These are phyloP conservation scores for Heptranchias perlo DNA, from an alignment of 2,113 vertebrate species.

Conservation along the genomic window DNA sequence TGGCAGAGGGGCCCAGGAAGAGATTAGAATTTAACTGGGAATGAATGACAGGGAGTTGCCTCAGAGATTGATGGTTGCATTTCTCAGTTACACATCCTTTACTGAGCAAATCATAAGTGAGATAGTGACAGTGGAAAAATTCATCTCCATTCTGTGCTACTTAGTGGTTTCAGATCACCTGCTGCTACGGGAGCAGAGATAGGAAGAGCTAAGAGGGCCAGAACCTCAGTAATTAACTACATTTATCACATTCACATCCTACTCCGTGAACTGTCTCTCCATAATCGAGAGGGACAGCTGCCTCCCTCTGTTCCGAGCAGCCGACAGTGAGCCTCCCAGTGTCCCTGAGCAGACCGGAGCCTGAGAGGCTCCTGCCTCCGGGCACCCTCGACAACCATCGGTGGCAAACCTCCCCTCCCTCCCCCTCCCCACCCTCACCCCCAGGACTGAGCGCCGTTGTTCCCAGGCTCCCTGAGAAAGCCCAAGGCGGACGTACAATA, in stretches of 20 bases:
- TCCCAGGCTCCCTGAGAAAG: background rate
- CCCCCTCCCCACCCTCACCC: background rate
- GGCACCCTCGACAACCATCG: too few relatives aligned
- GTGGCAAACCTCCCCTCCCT: background rate
- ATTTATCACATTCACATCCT: constrained; percentile 9
- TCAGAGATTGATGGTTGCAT: background rate
- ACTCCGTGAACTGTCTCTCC: background rate
- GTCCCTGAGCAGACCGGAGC: background rate
- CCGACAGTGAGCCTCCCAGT: background rate
- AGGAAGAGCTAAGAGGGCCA: constrained; percentile 11
- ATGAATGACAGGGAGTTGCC: background rate
- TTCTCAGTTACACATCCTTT: background rate
- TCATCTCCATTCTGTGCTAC: constrained; percentile 17
- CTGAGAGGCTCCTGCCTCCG: background rate
- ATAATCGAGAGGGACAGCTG: background rate
- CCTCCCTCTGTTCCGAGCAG: background rate
- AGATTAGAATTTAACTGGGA: constrained; percentile 18
- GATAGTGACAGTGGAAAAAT: constrained; percentile 14
- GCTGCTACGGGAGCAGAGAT: constrained; percentile 4
- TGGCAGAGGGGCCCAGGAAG: background rate
- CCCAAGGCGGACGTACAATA: background rate
- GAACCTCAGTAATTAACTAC: constrained; percentile 20
- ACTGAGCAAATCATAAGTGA: constrained; percentile 19
- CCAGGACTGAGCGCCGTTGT: background rate
- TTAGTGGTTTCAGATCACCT: constrained; percentile 13